Conservation (phyloP, 1,140 invertebrate species). For the Drosophila equinoxialis region DNA sequence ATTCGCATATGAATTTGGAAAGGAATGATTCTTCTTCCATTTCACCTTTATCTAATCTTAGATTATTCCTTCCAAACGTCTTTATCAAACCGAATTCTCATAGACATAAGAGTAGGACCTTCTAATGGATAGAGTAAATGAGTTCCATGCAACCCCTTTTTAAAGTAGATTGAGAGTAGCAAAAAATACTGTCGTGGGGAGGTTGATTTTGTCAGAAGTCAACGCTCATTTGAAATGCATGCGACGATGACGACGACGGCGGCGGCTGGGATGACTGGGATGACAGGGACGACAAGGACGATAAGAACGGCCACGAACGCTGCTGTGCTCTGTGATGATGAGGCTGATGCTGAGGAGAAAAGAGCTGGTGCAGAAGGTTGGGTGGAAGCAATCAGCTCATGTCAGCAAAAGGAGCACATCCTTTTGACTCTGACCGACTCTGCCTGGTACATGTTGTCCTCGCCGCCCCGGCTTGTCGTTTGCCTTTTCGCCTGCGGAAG, state of each 20-base stretch:
- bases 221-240: conserved; percentile 69
- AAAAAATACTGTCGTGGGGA: conserved; percentile 16
- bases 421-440: conserved; percentile 39
- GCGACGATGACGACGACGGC: conserved; percentile 32
- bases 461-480: conserved; percentile 24
- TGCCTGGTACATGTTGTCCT: conserved; percentile 33
- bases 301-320: neutral
- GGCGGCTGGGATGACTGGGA: conserved; percentile 1
- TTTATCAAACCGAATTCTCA: neutral
- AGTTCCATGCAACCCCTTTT: conserved; percentile 47
- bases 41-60: no score
- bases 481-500: conserved; percentile 67
- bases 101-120: conserved; percentile 23
- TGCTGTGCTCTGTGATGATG: no score
- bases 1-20: no score
- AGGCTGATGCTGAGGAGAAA: conserved; percentile 2
- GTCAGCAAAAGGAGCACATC: conserved; percentile 54
- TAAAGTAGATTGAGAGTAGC: conserved; percentile 31
- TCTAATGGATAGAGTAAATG: conserved; percentile 20
- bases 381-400: conserved; percentile 64
- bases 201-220: conserved; percentile 38
- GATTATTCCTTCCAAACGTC: neutral
- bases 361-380: neutral
- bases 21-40: no score
- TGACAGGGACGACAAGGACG: conserved; percentile 23